Base-by-base conservation (phyloP, 2,113 vertebrate species). In the Gnathonemus longibarbis region DNA sequence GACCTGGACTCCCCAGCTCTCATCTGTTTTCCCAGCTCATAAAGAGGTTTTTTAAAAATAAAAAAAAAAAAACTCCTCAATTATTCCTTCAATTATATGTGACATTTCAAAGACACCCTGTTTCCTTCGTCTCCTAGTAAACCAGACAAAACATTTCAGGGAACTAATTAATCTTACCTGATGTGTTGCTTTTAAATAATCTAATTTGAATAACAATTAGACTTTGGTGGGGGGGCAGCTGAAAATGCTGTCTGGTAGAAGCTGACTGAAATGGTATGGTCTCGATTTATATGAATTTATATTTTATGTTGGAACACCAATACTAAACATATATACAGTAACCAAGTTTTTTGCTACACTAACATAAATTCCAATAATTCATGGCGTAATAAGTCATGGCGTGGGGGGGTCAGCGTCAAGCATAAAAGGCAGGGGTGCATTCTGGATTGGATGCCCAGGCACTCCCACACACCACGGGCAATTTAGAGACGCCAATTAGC, bases 141-240 rank as follows among this genome's bases (percentile, higher is more conserved):
- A 91, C 91, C 50, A 48, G 90, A 89, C 92, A 92, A 92, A 70
- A 94, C 93, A 93, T 88, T 93, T 92, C 92, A 90, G 90, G 90
- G 91, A 90, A 91, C 91, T 93, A 95, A 94, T 95, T 95, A 95
- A 92, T 88, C 88, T 90, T 91, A 92, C 88, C 93, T 94, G 93
- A 94, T 94, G 92, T 90, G 92, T 89, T 92, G 90, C 91, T 92
- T 93, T 92, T 92, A 89, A 21, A 88, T 74, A 46, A 66, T 58
- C 88, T 90, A 84, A 92, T 94, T 90, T 92, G 92, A 91, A 91
- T 90, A 92, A 91, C 90, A 89, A 89, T 93, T 90, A 74, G 83
- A 87, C 87, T 88, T 89, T 90, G 86, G 91, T 90, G 89, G 17
- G 10, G 21, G n/a, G 62, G 62, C 9, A 70, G 3, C 27, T 66